These are phyloP conservation scores for Sphaerodactylus townsendi DNA, from an alignment of 2,113 vertebrate species.

Conservation along the genomic window DNA sequence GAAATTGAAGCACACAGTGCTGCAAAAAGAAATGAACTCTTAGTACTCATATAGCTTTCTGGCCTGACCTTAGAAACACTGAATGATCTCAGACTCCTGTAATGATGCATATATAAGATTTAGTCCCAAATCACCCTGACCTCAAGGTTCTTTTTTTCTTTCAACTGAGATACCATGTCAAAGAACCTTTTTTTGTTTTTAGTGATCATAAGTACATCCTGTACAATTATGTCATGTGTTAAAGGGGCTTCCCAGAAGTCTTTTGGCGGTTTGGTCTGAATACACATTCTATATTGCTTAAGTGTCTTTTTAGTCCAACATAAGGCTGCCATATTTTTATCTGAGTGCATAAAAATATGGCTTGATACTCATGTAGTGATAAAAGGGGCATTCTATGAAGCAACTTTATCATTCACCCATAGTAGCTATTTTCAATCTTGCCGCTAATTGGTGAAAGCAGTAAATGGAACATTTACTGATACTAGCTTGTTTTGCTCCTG, in stretches of 20 bases:
- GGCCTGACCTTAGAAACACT: not conserved
- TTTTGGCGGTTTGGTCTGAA: not conserved
- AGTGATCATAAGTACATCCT: not conserved
- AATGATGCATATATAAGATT: not conserved
- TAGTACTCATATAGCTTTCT: not conserved
- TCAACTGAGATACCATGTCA: not conserved
- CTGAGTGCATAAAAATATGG: not conserved
- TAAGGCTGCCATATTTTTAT: not conserved
- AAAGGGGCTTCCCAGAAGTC: not conserved
- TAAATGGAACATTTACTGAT: not conserved
- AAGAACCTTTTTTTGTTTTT: not conserved
- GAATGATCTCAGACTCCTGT: not conserved
- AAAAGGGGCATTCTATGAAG: not conserved
- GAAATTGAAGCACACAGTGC: not conserved
- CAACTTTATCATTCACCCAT: not conserved
- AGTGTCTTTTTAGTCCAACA: not conserved
- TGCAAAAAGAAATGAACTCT: not conserved
- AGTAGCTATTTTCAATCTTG: not conserved
- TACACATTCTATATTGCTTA: not conserved
- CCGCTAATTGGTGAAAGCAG: not conserved
- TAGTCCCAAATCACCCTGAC: not conserved
- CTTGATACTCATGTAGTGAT: not conserved
- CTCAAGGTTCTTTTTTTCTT: not conserved
- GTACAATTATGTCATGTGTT: not conserved
- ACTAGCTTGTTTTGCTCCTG: not conserved